phyloP scores from a whole-genome alignment of 2,797 vertebrate genomes.

The Pseudochaenichthys georgianus region DNA sequence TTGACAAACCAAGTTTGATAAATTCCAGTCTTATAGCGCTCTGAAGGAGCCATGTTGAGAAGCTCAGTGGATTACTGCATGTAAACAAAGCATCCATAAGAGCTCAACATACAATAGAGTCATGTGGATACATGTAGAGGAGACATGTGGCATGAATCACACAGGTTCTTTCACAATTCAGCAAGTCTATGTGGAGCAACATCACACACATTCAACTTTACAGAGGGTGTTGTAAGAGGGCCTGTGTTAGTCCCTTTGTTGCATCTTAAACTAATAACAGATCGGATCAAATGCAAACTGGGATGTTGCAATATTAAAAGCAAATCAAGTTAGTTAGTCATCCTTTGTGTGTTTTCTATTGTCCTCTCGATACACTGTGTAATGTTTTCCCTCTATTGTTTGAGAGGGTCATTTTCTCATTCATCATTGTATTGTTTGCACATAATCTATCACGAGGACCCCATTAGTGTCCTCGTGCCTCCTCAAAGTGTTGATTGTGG shows the following conservation, averaged over 20 bases:
- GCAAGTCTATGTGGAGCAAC: constrained; percentile 32
- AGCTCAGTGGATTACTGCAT: constrained; percentile 53
- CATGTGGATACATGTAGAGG: constrained; percentile 7
- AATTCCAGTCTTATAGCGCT: constrained; percentile 55
- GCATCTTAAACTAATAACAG: constrained; percentile 6
- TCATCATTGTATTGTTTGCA: neutral
- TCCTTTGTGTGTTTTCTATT: neutral
- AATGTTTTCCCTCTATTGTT: neutral
- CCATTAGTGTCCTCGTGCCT: neutral
- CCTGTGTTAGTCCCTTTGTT: neutral
- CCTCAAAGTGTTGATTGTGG: neutral
- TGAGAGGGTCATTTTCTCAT: constrained; percentile 11
- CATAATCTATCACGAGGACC: neutral
- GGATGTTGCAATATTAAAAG: neutral
- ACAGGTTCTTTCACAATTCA: constrained; percentile 46
- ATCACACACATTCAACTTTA: constrained; percentile 52
- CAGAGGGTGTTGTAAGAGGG: neutral
- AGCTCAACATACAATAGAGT: constrained; percentile 14
- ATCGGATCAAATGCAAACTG: neutral
- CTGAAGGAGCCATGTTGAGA: constrained; percentile 29
- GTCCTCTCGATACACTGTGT: too few species aligned
- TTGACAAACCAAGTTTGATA: constrained; percentile 49
- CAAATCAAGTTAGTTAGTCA: neutral
- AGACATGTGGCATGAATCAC: constrained; percentile 28
- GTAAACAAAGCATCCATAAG: constrained; percentile 65